Evolutionary conservation across 1,140 invertebrate species (phyloP).

Genomic region (Aphidius gifuensis): DNA sequence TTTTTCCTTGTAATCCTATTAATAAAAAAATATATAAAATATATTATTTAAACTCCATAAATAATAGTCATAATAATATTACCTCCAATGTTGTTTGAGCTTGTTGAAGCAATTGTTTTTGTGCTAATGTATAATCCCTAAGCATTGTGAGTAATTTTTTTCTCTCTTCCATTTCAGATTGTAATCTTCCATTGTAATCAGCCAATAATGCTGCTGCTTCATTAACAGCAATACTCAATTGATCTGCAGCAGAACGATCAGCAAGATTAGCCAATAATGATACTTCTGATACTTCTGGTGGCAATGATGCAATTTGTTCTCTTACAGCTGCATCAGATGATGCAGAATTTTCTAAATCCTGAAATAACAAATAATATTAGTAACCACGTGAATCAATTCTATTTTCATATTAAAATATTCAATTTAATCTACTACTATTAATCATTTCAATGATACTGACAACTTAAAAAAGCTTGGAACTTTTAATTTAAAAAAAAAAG

Average conservation of each 20-base stretch:
- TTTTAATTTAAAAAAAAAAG: background rate
- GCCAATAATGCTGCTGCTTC: conserved; percentile 81
- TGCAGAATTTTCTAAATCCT: conserved; percentile 89
- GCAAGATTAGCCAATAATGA: conserved; percentile 75
- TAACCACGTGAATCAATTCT: conserved; percentile 38
- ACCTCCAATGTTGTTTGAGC: conserved; percentile 85
- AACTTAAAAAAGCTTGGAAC: too few relatives aligned
- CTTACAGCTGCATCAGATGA: conserved; percentile 89
- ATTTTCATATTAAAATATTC: too few relatives aligned
- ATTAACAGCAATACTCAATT: conserved; percentile 74
- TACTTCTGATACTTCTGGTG: conserved; percentile 91
- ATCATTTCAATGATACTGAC: too few relatives aligned
- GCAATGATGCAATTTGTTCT: conserved; percentile 89
- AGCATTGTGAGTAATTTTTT: conserved; percentile 82
- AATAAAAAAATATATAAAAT: conserved; percentile 11
- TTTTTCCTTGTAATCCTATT: conserved; percentile 83
- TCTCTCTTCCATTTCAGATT: conserved; percentile 84
- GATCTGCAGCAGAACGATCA: conserved; percentile 72
- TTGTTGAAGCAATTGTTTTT: conserved; percentile 78
- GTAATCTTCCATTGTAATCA: conserved; percentile 84
- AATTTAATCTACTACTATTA: too few relatives aligned
- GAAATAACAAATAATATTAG: conserved; percentile 50
- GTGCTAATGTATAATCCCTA: conserved; percentile 79
- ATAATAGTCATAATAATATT: conserved; percentile 28
- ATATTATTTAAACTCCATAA: conserved; percentile 1